Conservation (phyloP, 1,140 invertebrate species). For the Aricia agestis region DNA sequence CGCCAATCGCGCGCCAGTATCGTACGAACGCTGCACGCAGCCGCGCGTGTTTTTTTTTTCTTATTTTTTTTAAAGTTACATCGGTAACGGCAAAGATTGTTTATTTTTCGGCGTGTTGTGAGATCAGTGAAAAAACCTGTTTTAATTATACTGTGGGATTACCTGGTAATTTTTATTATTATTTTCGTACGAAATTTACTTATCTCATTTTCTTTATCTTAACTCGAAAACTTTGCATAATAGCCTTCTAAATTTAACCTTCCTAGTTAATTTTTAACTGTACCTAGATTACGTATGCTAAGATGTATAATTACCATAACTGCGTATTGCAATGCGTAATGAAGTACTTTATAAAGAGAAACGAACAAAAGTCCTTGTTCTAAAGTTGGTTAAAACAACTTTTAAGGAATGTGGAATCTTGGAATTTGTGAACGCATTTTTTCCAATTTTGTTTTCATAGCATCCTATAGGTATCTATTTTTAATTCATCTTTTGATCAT, state of each 20-base stretch:
- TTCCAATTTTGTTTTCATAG: too few species aligned
- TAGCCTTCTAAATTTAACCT: not conserved
- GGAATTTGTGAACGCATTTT: too few species aligned
- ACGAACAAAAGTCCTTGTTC: too few species aligned
- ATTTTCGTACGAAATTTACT: slow-evolving; percentile 28
- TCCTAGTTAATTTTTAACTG: not conserved
- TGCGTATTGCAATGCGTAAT: too few species aligned
- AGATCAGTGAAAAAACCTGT: not conserved
- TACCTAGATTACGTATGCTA: too few species aligned
- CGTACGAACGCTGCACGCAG: slow-evolving; percentile 36
- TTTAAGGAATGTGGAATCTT: too few species aligned
- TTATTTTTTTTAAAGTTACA: slow-evolving; percentile 20
- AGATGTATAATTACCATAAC: too few species aligned
- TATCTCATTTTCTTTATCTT: not conserved
- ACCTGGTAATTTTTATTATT: not conserved
- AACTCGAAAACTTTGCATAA: not conserved
- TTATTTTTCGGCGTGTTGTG: slow-evolving; percentile 25
- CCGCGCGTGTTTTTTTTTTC: slow-evolving; percentile 41
- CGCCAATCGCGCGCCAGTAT: slow-evolving; percentile 50
- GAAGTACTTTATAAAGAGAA: too few species aligned
- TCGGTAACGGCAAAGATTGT: slow-evolving; percentile 24
- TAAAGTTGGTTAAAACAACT: too few species aligned
- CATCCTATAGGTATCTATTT: too few species aligned
- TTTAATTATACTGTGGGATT: too few species aligned
- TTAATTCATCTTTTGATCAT: too few species aligned